phyloP scores from a whole-genome alignment of 2,888 invertebrate species.

The Eilema griseolum region DNA sequence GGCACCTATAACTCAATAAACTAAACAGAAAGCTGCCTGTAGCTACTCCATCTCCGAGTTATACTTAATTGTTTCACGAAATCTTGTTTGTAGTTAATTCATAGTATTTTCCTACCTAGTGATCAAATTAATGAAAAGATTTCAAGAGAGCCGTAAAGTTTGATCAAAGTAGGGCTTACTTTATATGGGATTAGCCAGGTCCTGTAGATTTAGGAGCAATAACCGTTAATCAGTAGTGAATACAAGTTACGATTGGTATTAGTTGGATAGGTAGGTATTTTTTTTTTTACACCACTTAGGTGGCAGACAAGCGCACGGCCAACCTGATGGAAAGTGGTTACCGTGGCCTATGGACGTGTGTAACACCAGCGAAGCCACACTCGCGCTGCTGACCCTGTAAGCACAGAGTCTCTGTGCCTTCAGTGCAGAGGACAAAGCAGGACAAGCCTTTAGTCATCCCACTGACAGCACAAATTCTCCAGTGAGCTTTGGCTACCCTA shows the following conservation, averaged over 20 bases:
- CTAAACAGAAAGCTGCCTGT: background rate
- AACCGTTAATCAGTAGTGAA: background rate
- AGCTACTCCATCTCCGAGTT: background rate
- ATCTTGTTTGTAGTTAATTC: constrained; percentile 11
- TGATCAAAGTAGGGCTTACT: background rate
- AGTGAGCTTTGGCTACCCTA: too few species aligned
- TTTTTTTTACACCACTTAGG: too few species aligned
- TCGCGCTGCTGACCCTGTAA: too few species aligned
- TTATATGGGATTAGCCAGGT: background rate
- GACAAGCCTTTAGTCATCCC: too few species aligned
- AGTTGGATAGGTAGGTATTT: too few species aligned
- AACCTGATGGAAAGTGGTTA: too few species aligned
- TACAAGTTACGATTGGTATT: background rate
- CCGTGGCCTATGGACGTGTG: too few species aligned
- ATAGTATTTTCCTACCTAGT: background rate
- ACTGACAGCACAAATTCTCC: too few species aligned
- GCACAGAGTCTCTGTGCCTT: too few species aligned
- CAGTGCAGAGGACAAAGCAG: too few species aligned
- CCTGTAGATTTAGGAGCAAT: background rate
- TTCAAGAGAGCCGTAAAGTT: background rate
- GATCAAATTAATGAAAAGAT: constrained; percentile 8
- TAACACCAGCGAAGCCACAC: too few species aligned
- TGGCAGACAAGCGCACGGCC: too few species aligned
- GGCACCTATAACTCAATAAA: background rate
- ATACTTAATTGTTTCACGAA: constrained; percentile 11